phyloP scores from a whole-genome alignment of 1,140 invertebrate genomes.

The Andrena cerasifolii region DNA sequence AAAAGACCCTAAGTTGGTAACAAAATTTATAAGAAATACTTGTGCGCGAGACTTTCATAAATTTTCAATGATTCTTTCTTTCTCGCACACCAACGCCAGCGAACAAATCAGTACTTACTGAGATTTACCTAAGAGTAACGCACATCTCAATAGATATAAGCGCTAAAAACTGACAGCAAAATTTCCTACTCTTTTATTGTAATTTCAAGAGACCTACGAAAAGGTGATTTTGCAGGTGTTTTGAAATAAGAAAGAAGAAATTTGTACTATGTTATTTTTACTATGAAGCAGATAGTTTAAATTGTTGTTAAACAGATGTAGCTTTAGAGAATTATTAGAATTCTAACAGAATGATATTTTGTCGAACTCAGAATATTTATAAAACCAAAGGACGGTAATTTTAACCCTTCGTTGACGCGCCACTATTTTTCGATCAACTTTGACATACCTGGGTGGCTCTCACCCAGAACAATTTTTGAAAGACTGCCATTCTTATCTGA shows the following conservation, averaged over 20 bases:
- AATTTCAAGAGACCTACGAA: slow-evolving; percentile 28
- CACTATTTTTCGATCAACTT: too few relatives aligned
- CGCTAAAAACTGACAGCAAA: background rate
- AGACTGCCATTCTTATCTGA: too few relatives aligned
- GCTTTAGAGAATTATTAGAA: background rate
- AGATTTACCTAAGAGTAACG: too few relatives aligned
- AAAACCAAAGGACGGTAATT: background rate
- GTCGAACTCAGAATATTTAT: background rate
- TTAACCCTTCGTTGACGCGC: too few relatives aligned
- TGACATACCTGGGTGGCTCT: too few relatives aligned
- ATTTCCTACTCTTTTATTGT: background rate
- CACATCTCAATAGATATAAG: background rate
- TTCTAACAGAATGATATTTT: background rate
- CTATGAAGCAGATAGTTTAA: background rate
- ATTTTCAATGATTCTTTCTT: too few relatives aligned
- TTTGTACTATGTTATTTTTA: slow-evolving; percentile 5
- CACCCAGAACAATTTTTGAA: too few relatives aligned
- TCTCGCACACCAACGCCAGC: too few relatives aligned
- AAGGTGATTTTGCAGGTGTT: background rate
- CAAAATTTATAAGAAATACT: too few relatives aligned
- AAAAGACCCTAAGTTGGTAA: too few relatives aligned
- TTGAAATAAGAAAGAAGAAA: slow-evolving; percentile 9
- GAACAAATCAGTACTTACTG: too few relatives aligned
- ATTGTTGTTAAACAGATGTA: background rate
- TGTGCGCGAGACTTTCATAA: too few relatives aligned